These are phyloP conservation scores for Meliscaeva auricollis DNA, from an alignment of 2,888 invertebrate genomes.

Conservation along the genomic window DNA sequence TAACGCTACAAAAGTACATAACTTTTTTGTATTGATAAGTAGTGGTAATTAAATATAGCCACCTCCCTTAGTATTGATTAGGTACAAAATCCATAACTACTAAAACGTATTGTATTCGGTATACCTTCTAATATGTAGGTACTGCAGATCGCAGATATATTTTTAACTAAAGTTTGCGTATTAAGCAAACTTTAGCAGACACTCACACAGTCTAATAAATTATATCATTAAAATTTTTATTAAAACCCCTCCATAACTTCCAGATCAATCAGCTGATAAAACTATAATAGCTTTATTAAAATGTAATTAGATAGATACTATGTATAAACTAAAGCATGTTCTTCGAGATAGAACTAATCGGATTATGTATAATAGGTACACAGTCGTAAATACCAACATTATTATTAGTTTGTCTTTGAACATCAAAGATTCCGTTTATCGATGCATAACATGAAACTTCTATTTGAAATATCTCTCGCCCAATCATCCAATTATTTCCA, in stretches of 20 bases:
- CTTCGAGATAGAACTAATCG: slow-evolving; percentile 3
- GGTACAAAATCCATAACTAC: too few species aligned
- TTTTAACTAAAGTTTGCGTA: too few species aligned
- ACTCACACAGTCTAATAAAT: too few species aligned
- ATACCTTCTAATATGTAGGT: too few species aligned
- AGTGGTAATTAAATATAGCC: too few species aligned
- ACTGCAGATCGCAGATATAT: too few species aligned
- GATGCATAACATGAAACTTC: slow-evolving; percentile 13
- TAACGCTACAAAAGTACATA: too few species aligned
- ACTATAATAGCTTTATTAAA: neutral
- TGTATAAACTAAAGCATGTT: neutral
- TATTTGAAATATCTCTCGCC: neutral
- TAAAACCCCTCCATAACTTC: neutral
- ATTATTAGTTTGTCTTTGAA: slow-evolving; percentile 9
- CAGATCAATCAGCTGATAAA: neutral
- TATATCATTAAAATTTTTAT: too few species aligned
- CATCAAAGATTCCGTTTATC: slow-evolving; percentile 24
- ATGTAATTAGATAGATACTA: slow-evolving; percentile 3
- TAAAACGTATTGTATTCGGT: too few species aligned
- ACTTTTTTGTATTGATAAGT: too few species aligned
- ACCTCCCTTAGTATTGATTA: too few species aligned
- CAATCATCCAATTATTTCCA: neutral
- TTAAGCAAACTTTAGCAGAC: too few species aligned
- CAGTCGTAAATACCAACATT: neutral
- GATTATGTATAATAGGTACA: neutral